Evolutionary conservation across 2,113 vertebrate species (phyloP), one percentile per base, ranked within the genome.

Genomic region (Oryzias celebensis): DNA sequence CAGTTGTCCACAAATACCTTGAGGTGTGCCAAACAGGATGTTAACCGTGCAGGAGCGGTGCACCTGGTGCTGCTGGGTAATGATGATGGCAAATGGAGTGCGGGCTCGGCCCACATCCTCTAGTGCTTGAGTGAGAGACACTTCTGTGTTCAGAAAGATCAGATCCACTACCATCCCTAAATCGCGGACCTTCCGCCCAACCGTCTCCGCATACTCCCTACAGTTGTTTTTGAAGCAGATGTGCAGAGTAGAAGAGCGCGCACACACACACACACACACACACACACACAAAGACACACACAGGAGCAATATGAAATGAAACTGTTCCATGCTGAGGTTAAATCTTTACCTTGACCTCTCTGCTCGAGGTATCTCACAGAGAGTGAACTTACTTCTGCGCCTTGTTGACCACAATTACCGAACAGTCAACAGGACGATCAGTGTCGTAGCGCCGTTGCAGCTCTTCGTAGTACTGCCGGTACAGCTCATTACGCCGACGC

Each of bases 61-160:
- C 53, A 98, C 94, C 90, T 99, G 95, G 78, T 99, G 97, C 85
- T 99, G 97, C 86, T 97, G 94, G 63, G 97, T 97, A 81, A 99
- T 97, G 79, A 98, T 96, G 66, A 99, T 98, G 74, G 97, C 97
- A 56, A 99, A 99, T 41, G 96, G 96, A 23, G 97, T 97, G 2
- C 94, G 94, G 64, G 96, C 95, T 59, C 95, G 90, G 82, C 95
- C 95, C n/a, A 99, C 95, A 24, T 99, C 97, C 20, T 98, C 97
- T 84, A 99, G 90, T 3, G 97, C 97, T 87, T 98, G 96, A 0
- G 94, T 95, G 31, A 99, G 88, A 0, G 96, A 99, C 67, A 98
- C 96, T 71, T 99, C 97, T 0, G 96, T 98, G 90, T 99, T 99
- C 70, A 99, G 95, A 88, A 99, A 98, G 88, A 99, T 99, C 81